These are phyloP conservation scores for Seladonia tumulorum DNA, from an alignment of 2,888 invertebrate species.

Conservation along the genomic window DNA sequence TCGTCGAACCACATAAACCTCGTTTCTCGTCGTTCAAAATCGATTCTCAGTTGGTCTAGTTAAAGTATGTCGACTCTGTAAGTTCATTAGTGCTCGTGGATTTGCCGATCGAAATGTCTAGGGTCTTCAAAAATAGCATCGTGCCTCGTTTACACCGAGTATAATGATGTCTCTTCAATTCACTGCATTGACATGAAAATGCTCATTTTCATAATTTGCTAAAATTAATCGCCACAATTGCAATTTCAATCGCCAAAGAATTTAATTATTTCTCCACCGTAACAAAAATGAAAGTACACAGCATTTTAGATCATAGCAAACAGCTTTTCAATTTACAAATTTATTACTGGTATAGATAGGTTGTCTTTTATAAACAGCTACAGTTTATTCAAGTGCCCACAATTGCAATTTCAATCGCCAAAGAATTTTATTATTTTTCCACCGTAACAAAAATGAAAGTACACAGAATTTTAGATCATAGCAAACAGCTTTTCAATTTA, in stretches of 20 bases:
- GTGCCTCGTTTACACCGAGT: neutral
- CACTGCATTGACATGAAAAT: neutral
- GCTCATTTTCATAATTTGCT: neutral
- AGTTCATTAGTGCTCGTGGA: slow-evolving; percentile 43
- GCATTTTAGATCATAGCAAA: neutral
- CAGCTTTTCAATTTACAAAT: too few species aligned
- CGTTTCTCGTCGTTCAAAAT: slow-evolving; percentile 32
- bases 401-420: neutral
- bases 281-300: neutral
- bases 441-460: neutral
- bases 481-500: neutral
- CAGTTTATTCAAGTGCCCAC: too few species aligned
- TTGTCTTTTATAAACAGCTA: neutral
- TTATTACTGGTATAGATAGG: neutral
- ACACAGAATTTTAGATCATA: neutral
- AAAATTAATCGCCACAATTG: neutral
- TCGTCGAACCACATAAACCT: slow-evolving; percentile 17
- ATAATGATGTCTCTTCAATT: neutral
- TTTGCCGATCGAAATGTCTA: slow-evolving; percentile 31
- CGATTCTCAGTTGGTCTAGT: slow-evolving; percentile 41
- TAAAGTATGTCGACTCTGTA: slow-evolving; percentile 34
- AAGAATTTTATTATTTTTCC: neutral
- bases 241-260: neutral
- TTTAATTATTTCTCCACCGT: neutral
- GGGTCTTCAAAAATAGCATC: neutral